A percentile compares a stretch with the other conserved stretches of the same genome.
Conservation (phyloP, 2,888 invertebrate species). For the Saturnia japonica region DNA sequence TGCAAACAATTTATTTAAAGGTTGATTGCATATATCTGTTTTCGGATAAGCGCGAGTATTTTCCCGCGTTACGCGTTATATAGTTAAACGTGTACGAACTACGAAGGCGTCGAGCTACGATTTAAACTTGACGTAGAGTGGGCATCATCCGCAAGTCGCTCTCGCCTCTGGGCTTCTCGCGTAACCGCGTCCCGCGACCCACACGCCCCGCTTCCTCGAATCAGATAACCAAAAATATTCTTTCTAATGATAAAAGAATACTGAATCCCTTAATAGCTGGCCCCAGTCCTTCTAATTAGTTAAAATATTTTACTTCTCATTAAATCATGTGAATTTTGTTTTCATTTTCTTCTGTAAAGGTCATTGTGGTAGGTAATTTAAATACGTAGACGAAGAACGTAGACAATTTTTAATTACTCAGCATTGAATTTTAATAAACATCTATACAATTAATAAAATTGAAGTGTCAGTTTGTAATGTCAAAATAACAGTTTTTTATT, state of each 20-base stretch:
- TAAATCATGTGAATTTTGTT: not conserved
- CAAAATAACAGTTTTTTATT: too few species aligned
- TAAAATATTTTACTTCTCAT: not conserved
- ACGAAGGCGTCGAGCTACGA: slow-evolving; percentile 66
- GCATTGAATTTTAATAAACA: too few species aligned
- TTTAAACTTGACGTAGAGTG: slow-evolving; percentile 61
- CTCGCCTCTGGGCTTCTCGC: slow-evolving; percentile 57
- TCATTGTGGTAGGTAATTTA: too few species aligned
- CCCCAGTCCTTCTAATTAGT: slow-evolving; percentile 28
- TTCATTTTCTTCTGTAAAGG: not conserved
- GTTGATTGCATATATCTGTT: slow-evolving; percentile 7
- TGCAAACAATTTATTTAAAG: slow-evolving; percentile 9
- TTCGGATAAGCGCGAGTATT: slow-evolving; percentile 29
- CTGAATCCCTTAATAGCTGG: slow-evolving; percentile 36
- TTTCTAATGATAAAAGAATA: slow-evolving; percentile 39
- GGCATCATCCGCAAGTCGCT: slow-evolving; percentile 53
- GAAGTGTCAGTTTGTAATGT: too few species aligned
- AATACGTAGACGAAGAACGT: too few species aligned
- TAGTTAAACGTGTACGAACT: slow-evolving; percentile 30
- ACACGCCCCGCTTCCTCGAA: slow-evolving; percentile 53
- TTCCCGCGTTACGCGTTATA: slow-evolving; percentile 37
- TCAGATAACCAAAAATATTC: slow-evolving; percentile 47
- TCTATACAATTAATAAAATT: too few species aligned
- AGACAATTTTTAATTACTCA: not conserved
- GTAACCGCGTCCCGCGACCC: slow-evolving; percentile 44